Base-by-base conservation (phyloP, 1,140 invertebrate species). In the Pomacea maculata region DNA sequence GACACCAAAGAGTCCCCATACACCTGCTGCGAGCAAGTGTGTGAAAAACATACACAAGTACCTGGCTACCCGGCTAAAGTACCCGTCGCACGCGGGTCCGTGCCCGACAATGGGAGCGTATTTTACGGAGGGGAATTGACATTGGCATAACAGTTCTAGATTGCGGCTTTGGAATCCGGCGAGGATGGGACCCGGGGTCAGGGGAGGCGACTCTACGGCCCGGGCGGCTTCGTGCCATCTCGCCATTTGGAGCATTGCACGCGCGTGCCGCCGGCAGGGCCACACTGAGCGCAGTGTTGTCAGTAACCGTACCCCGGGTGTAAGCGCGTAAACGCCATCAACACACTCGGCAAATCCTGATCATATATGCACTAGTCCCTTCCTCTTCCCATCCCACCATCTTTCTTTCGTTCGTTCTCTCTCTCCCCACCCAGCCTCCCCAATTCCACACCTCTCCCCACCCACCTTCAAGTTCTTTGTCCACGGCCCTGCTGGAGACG, bases 301-400 rank as follows among this genome's bases (percentile, higher is more conserved):
- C n/a, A n/a, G 67, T 70, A 70, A 70, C 29, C 29, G n/a, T 70
- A 70, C 67, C 67, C 67, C n/a, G 21, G 67, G n/a, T 34, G 67
- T 70, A 70, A 70, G 67, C 67, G 12, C 14, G 21, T 70, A 70
- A 70, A 70, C 21, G 57, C 67, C 67, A 34, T 14, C 67, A 70
- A 70, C 67, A 70, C 67, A 70, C 67, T 70, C n/a, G 14, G 67
- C 67, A 70, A 70, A 70, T 70, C 67, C 29, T 70, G 67, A n/a
- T 19, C 55, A 54, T 29, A 29, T 57, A 54, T n/a, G 57, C 73
- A 19, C 73, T 21, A 8, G 25, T 57, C n/a, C 19, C 73, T 55
- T 75, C 54, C 52, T 21, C 55, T 54, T 15, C 19, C 15, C 17
- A 15, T 25, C 73, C 17, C 34, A 19, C 54, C 34, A 4, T 73